A percentile compares a stretch with the other conserved stretches of the same genome.
Evolutionary conservation across 2,797 vertebrate species (phyloP).

Genomic region (Schizothorax lantsangensis): DNA sequence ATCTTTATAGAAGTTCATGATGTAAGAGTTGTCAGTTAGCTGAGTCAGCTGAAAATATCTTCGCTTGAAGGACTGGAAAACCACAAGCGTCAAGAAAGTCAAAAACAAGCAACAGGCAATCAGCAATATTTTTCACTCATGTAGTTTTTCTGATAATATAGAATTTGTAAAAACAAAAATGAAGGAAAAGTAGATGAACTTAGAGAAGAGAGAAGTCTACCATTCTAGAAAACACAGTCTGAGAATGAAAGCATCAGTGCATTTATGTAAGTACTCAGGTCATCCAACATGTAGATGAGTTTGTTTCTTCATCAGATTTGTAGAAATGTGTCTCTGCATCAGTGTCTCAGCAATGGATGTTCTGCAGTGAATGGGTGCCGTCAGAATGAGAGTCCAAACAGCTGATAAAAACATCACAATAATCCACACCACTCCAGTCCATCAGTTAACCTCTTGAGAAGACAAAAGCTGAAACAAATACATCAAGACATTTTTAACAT

Average conservation of each 20-base stretch:
- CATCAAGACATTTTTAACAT: not conserved
- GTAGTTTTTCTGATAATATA: not conserved
- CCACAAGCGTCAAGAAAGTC: conserved; percentile 25
- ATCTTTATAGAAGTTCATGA: conserved; percentile 99
- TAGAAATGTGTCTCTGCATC: not conserved
- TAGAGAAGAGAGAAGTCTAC: not conserved
- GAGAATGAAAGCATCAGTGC: not conserved
- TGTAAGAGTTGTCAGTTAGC: conserved; percentile 95
- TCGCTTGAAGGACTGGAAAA: conserved; percentile 93
- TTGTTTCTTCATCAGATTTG: not conserved
- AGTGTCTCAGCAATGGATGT: not conserved
- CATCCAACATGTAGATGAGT: not conserved
- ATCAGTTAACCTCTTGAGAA: not conserved
- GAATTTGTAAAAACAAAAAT: not conserved
- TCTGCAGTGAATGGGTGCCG: not conserved
- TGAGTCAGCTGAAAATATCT: conserved; percentile 98
- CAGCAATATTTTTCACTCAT: not conserved
- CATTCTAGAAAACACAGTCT: not conserved
- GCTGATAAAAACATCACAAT: not conserved
- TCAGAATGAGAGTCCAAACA: not conserved
- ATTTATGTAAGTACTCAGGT: not conserved
- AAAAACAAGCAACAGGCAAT: not conserved
- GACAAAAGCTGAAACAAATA: not conserved
- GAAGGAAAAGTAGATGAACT: not conserved
- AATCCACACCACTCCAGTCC: not conserved